These are phyloP conservation scores for Drosophila sulfurigaster DNA, from an alignment of 1,140 invertebrate species.

Conservation along the genomic window DNA sequence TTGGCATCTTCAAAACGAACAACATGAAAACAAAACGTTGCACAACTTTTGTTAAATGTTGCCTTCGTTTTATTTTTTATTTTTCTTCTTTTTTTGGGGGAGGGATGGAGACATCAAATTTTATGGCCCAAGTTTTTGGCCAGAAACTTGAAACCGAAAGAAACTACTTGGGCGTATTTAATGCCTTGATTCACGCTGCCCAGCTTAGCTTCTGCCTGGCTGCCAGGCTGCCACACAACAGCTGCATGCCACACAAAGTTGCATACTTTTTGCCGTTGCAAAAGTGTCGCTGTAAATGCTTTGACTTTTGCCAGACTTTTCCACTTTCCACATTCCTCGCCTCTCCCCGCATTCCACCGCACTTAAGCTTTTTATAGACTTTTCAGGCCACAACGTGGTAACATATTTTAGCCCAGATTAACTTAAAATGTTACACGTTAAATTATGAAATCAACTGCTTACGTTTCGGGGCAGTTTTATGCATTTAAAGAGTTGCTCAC, in stretches of 20 bases:
- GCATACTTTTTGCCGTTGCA: conserved; percentile 17
- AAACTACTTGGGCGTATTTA: conserved; percentile 39
- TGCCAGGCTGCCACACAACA: neutral
- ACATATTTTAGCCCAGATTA: neutral
- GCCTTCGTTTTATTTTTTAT: neutral
- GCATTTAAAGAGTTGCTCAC: neutral
- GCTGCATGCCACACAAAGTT: conserved; percentile 16
- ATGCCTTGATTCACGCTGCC: conserved; percentile 22
- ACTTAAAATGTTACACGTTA: neutral
- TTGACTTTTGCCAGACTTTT: conserved; percentile 21
- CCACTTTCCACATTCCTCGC: neutral
- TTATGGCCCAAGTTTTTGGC: conserved; percentile 61
- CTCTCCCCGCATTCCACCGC: neutral
- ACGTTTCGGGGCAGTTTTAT: too few relatives aligned
- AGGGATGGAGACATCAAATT: conserved; percentile 47
- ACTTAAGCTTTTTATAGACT: neutral
- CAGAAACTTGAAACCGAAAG: conserved; percentile 38
- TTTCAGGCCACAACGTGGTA: neutral
- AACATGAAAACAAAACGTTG: conserved; percentile 2
- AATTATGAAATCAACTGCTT: conserved; percentile 7
- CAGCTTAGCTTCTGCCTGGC: neutral
- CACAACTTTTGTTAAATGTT: conserved; percentile 26
- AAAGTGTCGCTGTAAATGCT: conserved; percentile 34
- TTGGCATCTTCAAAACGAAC: neutral
- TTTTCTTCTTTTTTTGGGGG: neutral